phyloP scores from a whole-genome alignment of 64 coral and sea anemone species.

The Orbicella faveolata region DNA sequence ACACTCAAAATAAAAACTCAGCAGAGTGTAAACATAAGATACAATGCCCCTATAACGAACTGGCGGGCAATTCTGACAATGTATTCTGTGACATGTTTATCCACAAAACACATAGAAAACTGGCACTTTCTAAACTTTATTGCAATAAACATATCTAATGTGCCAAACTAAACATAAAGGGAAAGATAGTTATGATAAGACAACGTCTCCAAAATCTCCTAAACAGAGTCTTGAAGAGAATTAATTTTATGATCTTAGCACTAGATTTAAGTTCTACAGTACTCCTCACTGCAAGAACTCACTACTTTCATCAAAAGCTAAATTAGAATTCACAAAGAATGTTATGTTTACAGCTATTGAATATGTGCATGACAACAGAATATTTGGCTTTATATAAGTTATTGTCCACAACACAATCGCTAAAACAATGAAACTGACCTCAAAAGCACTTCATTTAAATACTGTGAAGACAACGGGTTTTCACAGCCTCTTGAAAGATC shows the following conservation, averaged over 20 bases:
- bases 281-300: not conserved
- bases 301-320: not conserved
- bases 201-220: not conserved
- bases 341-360: not conserved
- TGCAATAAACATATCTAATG: not conserved
- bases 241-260: not conserved
- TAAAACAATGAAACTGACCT: conserved; percentile 29
- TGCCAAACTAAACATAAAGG: not conserved
- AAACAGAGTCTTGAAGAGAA: not conserved
- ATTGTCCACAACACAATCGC: conserved; percentile 9
- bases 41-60: too few relatives aligned
- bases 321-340: not conserved
- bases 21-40: not conserved
- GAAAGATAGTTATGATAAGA: not conserved
- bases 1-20: not conserved
- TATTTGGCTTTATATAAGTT: not conserved
- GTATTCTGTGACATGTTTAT: not conserved
- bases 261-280: not conserved
- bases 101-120: not conserved
- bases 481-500: not conserved
- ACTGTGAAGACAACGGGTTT: not conserved
- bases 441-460: not conserved
- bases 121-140: not conserved
- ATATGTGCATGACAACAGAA: not conserved
- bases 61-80: too few relatives aligned